These are phyloP conservation scores for Gymnobelideus leadbeateri DNA, from an alignment of 2,113 vertebrate species.

Conservation along the genomic window DNA sequence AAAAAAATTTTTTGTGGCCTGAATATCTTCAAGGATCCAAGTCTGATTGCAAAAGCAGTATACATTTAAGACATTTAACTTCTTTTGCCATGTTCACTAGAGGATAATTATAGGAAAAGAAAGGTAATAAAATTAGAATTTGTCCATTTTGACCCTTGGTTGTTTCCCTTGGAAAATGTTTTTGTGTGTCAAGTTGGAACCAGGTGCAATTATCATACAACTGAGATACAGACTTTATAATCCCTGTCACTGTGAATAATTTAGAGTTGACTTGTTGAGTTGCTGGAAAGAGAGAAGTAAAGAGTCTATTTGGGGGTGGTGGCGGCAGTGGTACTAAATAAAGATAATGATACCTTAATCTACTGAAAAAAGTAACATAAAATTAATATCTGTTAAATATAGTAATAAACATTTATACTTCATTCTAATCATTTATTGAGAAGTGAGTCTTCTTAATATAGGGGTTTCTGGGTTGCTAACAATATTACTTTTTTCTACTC, in stretches of 20 bases:
- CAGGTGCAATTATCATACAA: background rate
- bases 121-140: constrained; percentile 35
- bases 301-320: background rate
- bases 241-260: constrained; percentile 23
- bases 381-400: constrained; percentile 36
- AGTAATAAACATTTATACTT: constrained; percentile 24
- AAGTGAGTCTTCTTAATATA: background rate
- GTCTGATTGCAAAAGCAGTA: background rate
- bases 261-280: background rate
- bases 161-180: constrained; percentile 22
- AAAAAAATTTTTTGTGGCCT: no score
- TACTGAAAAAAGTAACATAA: constrained; percentile 1
- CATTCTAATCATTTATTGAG: constrained; percentile 30
- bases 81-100: background rate
- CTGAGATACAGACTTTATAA: constrained; percentile 9
- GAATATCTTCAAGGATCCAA: background rate
- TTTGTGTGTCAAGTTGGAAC: background rate
- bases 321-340: constrained; percentile 15
- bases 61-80: background rate
- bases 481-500: constrained; percentile 14
- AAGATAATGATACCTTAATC: constrained; percentile 18
- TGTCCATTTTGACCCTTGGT: background rate
- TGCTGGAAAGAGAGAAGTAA: constrained; percentile 18
- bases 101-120: constrained; percentile 7
- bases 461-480: background rate